A percentile compares a stretch with the other conserved stretches of the same genome.
phyloP scores from a whole-genome alignment of 2,888 invertebrate species.

The Chloromyia formosa region DNA sequence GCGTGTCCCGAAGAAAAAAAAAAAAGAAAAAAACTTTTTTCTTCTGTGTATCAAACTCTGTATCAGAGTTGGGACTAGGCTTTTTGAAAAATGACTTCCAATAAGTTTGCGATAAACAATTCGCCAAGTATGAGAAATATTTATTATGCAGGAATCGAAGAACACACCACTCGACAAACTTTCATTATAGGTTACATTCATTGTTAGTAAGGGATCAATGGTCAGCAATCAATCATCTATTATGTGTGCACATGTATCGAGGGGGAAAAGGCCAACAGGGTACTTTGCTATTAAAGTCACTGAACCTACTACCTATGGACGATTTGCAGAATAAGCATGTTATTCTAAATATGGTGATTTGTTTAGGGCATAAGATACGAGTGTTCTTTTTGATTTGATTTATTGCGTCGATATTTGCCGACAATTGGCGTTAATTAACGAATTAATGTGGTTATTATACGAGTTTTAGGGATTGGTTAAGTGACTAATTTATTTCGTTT shows the following conservation, averaged over 20 bases:
- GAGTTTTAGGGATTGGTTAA: no score
- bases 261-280: background rate
- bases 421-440: background rate
- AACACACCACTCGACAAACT: background rate
- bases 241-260: background rate
- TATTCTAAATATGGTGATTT: background rate
- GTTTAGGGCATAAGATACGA: background rate
- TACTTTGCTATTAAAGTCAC: conserved; percentile 12
- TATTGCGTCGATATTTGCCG: background rate
- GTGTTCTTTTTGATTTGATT: background rate
- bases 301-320: background rate
- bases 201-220: conserved; percentile 31
- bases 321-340: background rate
- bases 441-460: no score
- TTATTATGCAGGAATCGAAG: conserved; percentile 21
- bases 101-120: conserved; percentile 43
- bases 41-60: background rate
- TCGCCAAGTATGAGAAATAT: conserved; percentile 27
- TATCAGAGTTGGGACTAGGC: background rate
- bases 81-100: conserved; percentile 39
- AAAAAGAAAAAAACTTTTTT: no score
- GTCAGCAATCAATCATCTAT: conserved; percentile 33
- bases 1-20: background rate
- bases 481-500: no score
- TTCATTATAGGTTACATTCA: conserved; percentile 22